A percentile compares a stretch with the other conserved stretches of the same genome.
phyloP scores from a whole-genome alignment of 2,888 invertebrate genomes.

The Philereme vetulata region DNA sequence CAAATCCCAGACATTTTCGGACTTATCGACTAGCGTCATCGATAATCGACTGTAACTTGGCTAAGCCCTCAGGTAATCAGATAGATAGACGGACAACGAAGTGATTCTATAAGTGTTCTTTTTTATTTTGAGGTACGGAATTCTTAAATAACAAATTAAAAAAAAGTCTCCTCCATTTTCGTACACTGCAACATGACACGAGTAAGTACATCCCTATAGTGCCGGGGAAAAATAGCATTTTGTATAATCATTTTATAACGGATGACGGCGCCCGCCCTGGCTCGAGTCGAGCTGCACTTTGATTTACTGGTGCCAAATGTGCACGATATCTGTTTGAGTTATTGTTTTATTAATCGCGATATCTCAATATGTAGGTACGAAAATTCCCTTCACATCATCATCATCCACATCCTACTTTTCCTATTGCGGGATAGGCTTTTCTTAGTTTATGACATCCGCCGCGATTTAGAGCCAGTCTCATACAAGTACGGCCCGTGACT shows the following conservation, averaged over 20 bases:
- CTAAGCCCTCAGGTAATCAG: no score
- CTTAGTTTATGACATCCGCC: no score
- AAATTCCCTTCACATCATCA: background rate
- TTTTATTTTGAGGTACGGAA: no score
- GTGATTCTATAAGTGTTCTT: no score
- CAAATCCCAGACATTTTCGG: no score
- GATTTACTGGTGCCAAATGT: conserved; percentile 73
- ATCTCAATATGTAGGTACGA: background rate
- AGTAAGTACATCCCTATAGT: conserved; percentile 50
- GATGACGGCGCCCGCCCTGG: conserved; percentile 53
- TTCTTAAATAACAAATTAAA: background rate
- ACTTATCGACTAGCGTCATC: no score
- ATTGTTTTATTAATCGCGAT: conserved; percentile 54
- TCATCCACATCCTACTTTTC: no score
- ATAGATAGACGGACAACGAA: no score
- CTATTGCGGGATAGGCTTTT: no score
- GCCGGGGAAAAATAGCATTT: conserved; percentile 63
- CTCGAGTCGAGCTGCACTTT: conserved; percentile 51
- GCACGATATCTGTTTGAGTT: conserved; percentile 70
- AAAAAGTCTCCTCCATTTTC: conserved; percentile 31
- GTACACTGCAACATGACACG: conserved; percentile 45
- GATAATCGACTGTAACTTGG: no score
- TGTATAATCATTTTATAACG: conserved; percentile 77
- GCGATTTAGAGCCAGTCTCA: no score
- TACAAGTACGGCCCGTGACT: no score